phyloP scores from a whole-genome alignment of 2,888 invertebrate genomes.

The Melipona beecheii region DNA sequence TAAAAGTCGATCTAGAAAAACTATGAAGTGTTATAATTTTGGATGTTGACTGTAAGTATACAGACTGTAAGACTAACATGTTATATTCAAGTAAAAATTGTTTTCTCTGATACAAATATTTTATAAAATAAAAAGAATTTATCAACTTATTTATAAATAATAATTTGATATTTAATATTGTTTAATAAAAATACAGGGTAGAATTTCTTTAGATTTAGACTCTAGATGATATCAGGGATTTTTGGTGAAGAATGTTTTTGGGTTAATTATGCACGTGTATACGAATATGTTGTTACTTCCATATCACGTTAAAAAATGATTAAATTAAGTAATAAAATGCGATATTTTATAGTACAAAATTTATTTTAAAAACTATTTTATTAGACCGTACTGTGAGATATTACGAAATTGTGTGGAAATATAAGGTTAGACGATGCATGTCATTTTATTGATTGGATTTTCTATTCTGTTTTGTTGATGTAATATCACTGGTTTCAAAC shows the following conservation, averaged over 20 bases:
- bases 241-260: background rate
- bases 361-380: background rate
- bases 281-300: slow-evolving; percentile 2
- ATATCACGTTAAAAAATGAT: background rate
- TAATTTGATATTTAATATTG: background rate
- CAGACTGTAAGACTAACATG: background rate
- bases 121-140: background rate
- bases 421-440: slow-evolving; percentile 58
- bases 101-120: background rate
- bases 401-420: slow-evolving; percentile 19
- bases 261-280: slow-evolving; percentile 19
- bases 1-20: background rate
- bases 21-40: background rate
- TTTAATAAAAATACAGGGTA: background rate
- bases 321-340: background rate
- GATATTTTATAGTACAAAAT: background rate
- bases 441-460: slow-evolving; percentile 47
- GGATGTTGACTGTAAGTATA: background rate
- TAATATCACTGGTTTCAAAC: slow-evolving; percentile 3
- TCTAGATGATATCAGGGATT: slow-evolving; percentile 3
- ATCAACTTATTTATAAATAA: background rate
- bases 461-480: slow-evolving; percentile 2
- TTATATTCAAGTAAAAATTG: background rate
- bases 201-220: background rate
- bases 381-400: slow-evolving; percentile 7